Evolutionary conservation across 2,888 invertebrate species (phyloP).

Genomic region (Volucella zonaria): DNA sequence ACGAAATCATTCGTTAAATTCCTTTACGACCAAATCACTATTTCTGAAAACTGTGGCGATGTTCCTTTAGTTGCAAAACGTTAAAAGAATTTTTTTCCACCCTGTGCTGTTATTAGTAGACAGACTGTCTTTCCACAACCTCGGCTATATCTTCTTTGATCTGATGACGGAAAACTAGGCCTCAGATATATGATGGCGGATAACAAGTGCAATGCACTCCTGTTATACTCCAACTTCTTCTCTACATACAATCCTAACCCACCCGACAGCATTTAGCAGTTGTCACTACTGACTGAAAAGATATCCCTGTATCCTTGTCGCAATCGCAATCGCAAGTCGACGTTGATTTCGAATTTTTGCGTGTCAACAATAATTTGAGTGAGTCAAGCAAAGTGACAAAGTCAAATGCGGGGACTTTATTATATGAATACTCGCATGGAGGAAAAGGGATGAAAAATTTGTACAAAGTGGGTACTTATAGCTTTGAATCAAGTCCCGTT

Average conservation of each 20-base stretch:
- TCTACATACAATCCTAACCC: neutral
- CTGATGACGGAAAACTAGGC: constrained; percentile 11
- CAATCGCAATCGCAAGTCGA: constrained; percentile 28
- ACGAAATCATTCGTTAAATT: no score
- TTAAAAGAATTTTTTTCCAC: no score
- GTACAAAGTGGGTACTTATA: constrained; percentile 13
- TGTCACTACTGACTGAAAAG: constrained; percentile 41
- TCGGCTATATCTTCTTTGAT: no score
- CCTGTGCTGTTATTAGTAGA: no score
- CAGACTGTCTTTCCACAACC: no score
- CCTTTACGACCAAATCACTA: no score
- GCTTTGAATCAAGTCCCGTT: no score
- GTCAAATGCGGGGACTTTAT: constrained; percentile 56
- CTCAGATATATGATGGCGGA: constrained; percentile 9
- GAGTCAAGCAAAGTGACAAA: constrained; percentile 67
- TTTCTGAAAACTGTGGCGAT: no score
- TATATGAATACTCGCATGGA: neutral
- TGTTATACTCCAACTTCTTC: neutral
- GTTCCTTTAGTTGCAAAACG: no score
- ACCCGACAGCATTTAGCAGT: constrained; percentile 22
- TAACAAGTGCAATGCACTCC: constrained; percentile 11
- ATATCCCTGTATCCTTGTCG: neutral
- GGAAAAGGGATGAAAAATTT: constrained; percentile 55
- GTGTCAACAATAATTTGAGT: constrained; percentile 70
- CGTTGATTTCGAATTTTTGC: constrained; percentile 60